phyloP scores from a whole-genome alignment of 2,113 vertebrate genomes.

The Osmerus eperlanus region DNA sequence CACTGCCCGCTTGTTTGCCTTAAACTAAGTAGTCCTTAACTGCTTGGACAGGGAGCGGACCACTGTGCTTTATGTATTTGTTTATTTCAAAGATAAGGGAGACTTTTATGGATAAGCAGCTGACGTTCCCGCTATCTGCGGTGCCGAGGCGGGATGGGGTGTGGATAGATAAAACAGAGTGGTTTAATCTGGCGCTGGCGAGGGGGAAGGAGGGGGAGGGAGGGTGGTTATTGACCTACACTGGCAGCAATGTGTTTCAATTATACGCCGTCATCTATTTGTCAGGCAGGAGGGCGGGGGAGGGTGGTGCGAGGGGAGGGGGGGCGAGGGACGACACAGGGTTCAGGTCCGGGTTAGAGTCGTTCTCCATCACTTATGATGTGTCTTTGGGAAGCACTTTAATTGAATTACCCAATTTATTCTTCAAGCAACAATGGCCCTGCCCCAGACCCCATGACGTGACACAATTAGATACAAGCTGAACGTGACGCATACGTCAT shows the following conservation, averaged over 20 bases:
- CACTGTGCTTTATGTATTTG: constrained; percentile 82
- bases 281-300: constrained; percentile 92
- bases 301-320: constrained; percentile 38
- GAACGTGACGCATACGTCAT: constrained; percentile 90
- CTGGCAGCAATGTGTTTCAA: constrained; percentile 99
- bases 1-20: constrained; percentile 65
- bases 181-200: constrained; percentile 94
- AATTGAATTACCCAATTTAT: constrained; percentile 99
- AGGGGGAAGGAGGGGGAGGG: constrained; percentile 81
- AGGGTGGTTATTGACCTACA: constrained; percentile 98
- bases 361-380: constrained; percentile 98
- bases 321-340: constrained; percentile 71
- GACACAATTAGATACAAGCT: constrained; percentile 97
- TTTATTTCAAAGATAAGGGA: constrained; percentile 81
- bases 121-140: constrained; percentile 85
- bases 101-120: constrained; percentile 97
- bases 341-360: constrained; percentile 98
- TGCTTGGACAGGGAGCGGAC: constrained; percentile 66
- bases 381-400: constrained; percentile 96
- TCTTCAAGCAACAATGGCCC: constrained; percentile 99
- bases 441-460: constrained; percentile 91
- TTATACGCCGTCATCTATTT: constrained; percentile 99
- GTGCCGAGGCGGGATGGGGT: constrained; percentile 66
- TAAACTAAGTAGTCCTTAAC: constrained; percentile 68
- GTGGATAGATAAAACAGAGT: constrained; percentile 80